These are phyloP conservation scores for Pygmarrhopalites habei DNA, from an alignment of 1,140 invertebrate genomes.

Conservation along the genomic window DNA sequence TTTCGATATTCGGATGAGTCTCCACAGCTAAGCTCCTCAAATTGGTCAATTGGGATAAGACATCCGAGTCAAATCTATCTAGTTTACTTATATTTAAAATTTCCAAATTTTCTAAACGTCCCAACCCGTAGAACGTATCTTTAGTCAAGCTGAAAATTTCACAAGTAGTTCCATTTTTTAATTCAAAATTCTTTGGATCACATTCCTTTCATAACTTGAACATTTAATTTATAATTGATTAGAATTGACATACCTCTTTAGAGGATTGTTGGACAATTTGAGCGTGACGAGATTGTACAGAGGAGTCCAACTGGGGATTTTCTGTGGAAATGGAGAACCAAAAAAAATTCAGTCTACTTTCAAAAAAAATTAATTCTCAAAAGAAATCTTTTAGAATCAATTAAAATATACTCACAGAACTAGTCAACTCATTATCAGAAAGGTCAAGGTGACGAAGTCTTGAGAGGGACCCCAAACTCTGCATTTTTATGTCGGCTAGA, in stretches of 20 bases:
- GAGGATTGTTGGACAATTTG: conserved; percentile 66
- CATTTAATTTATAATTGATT: not conserved
- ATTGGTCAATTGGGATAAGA: conserved; percentile 54
- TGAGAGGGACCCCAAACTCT: conserved; percentile 29
- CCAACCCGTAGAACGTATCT: conserved; percentile 47
- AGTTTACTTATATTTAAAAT: conserved; percentile 46
- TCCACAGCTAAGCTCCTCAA: conserved; percentile 55
- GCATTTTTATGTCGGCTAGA: conserved; percentile 29
- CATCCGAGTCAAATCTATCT: conserved; percentile 54
- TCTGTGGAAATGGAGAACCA: too few relatives aligned
- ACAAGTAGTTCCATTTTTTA: too few relatives aligned
- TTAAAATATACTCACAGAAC: too few relatives aligned
- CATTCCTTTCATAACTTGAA: too few relatives aligned
- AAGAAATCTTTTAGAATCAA: too few relatives aligned
- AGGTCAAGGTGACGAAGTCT: conserved; percentile 40
- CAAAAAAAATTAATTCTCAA: too few relatives aligned
- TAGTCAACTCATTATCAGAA: conserved; percentile 39
- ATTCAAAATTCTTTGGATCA: too few relatives aligned
- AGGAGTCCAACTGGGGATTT: conserved; percentile 32
- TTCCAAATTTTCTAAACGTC: conserved; percentile 47
- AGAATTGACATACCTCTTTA: conserved; percentile 44
- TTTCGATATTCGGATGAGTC: conserved; percentile 57
- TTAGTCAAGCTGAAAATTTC: conserved; percentile 45
- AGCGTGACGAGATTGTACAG: conserved; percentile 62
- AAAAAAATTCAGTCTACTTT: too few relatives aligned